Evolutionary conservation across 2,113 vertebrate species (phyloP), one percentile per base, ranked within the genome.

Genomic region (Calyptomena viridis): DNA sequence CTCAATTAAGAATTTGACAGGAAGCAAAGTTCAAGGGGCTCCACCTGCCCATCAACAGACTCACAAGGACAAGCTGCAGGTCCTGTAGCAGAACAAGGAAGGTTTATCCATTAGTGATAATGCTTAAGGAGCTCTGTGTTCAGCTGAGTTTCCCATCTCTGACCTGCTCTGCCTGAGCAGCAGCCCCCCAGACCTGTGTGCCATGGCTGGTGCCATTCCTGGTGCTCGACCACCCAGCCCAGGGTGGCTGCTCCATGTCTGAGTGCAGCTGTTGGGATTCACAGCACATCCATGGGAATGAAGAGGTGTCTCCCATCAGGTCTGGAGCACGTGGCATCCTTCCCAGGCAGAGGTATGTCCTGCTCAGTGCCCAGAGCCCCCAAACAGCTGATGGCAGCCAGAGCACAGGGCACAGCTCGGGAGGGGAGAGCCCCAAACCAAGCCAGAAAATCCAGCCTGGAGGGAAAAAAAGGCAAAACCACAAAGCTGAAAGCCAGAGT

Each of bases 231-330:
- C 31, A 14, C 33, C 20, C 58, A 39, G 73, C 6, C 33, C 40
- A 28, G 39, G 10, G 0, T 12, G 35, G 28, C 63, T 63, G n/a
- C 59, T 62, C 69, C 0, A 0, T 15, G 15, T 19, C 39, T 0
- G 0, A 42, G 63, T 5, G 4, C 5, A 11, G 33, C 25, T 6
- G 0, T 4, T 42, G 22, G 73, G 40, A 64, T 87, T 59, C 39
- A 8, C 0, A 0, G 25, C 46, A 21, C n/a, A 7, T 28, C 39
- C 40, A 11, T 3, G 2, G 7, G 24, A 49, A 56, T 5, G 2
- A 30, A 64, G 72, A 33, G 55, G 9, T n/a, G 49, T 50, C 13
- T 74, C 20, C 69, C 9, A 1, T 2, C 0, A 0, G n/a, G 5
- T 42, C 58, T 21, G 23, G 17, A 63, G 46, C 1, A 3, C 0